Evolutionary conservation across 1,140 invertebrate genomes (phyloP), one percentile per base, ranked within the genome.

Genomic region (Leptinotarsa lineolata): DNA sequence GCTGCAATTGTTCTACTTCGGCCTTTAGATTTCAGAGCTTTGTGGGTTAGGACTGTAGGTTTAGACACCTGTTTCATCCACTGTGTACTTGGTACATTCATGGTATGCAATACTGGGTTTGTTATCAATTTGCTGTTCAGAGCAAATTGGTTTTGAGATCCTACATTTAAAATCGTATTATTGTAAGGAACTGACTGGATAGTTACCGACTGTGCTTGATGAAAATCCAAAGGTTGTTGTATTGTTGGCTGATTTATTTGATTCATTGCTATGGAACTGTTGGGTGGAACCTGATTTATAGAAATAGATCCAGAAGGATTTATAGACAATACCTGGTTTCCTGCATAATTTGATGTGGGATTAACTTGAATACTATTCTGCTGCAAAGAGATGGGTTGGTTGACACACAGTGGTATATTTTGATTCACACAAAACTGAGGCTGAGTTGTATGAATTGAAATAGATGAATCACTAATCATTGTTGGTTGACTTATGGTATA

Each of bases 121-220:
- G 75, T 74, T 63, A 81, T 67, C 18, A 81, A 67, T 70, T 82
- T 82, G 61, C 79, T 68, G 22, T 79, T 75, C 13, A 81, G 69
- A 12, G 74, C 76, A 39, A 79, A 78, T 24, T 76, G 78, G 72
- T 79, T 81, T 72, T 75, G 78, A 59, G 74, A 68, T 46, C 74
- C 22, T 21, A 81, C 74, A 63, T 81, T 81, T 24, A 81, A 69
- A 54, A 81, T 72, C 2, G 77, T 72, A 20, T 74, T 74, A n/a
- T 75, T 68, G 46, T 76, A 79, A 16, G 76, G 78, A 22, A 81
- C 67, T n/a, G 79, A 75, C 59, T 81, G 80, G 46, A 81, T 77
- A 67, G 80, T 80, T 39, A 81, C 77, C n/a, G 76, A 75, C 66
- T 76, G 76, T 44, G 77, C 68, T 76, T 81, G 74, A 70, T 79